A percentile compares a stretch with the other conserved stretches of the same genome.
These are phyloP conservation scores for Excalfactoria chinensis DNA, from an alignment of 2,113 vertebrate species.

Conservation along the genomic window DNA sequence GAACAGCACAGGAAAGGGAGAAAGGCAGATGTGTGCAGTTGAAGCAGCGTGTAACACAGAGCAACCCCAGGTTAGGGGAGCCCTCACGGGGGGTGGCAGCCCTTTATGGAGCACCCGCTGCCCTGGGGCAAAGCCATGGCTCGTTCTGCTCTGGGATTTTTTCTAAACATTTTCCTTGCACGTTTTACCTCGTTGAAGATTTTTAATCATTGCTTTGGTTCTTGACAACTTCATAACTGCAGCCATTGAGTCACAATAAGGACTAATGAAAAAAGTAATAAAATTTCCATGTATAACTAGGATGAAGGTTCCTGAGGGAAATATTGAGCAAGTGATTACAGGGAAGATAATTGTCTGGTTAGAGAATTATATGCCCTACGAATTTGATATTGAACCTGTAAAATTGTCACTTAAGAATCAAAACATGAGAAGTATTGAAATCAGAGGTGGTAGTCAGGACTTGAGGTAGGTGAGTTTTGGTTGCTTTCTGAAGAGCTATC, in stretches of 20 bases:
- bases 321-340: slow-evolving; percentile 75
- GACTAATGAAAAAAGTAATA: slow-evolving; percentile 75
- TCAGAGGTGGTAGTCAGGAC: slow-evolving; percentile 5
- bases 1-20: background rate
- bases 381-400: slow-evolving; percentile 62
- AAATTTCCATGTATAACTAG: slow-evolving; percentile 73
- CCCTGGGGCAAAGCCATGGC: fast-evolving
- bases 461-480: background rate
- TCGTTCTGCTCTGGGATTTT: background rate
- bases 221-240: slow-evolving; percentile 58
- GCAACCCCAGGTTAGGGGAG: fast-evolving
- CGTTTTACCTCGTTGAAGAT: slow-evolving; percentile 32
- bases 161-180: slow-evolving; percentile 31
- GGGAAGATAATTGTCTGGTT: slow-evolving; percentile 75
- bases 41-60: background rate
- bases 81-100: background rate
- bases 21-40: background rate
- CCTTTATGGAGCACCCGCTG: background rate
- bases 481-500: background rate
- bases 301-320: slow-evolving; percentile 71
- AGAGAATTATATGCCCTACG: slow-evolving; percentile 71
- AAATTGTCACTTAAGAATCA: slow-evolving; percentile 59
- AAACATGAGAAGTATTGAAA: slow-evolving; percentile 44
- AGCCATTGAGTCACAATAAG: slow-evolving; percentile 60
- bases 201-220: slow-evolving; percentile 66